Conservation (phyloP, 2,797 vertebrate genomes). For the Peromyscus nudipes region DNA sequence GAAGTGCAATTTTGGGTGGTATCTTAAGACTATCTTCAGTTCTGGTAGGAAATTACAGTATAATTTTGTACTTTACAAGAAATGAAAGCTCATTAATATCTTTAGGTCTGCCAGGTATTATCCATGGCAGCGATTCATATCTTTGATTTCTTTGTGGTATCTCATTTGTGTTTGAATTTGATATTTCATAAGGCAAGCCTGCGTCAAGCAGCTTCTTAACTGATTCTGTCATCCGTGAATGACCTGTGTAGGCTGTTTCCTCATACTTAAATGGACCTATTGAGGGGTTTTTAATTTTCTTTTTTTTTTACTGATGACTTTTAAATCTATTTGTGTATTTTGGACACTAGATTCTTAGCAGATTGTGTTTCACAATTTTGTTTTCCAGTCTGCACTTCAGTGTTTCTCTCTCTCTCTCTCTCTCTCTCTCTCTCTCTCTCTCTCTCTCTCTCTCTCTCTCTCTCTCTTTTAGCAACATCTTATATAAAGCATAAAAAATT, state of each 20-base stretch:
- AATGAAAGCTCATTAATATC: neutral
- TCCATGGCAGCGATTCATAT: neutral
- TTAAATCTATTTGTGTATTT: neutral
- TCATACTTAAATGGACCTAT: neutral
- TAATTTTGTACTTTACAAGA: neutral
- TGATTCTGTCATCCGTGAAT: neutral
- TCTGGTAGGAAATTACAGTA: neutral
- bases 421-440: too few relatives aligned
- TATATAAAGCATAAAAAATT: neutral
- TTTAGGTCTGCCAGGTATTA: neutral
- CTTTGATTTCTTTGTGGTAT: neutral
- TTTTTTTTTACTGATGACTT: neutral
- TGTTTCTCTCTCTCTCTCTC: too few relatives aligned
- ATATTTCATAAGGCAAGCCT: neutral
- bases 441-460: neutral
- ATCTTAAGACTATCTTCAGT: neutral
- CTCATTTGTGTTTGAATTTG: neutral
- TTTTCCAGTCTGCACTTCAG: neutral
- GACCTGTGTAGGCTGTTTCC: neutral
- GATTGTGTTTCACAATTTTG: neutral
- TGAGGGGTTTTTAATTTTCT: neutral
- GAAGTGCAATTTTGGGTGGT: neutral
- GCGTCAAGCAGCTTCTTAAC: neutral
- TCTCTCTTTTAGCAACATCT: neutral
- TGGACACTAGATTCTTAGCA: neutral